Conservation (phyloP, 1,140 invertebrate species). For the Lucilia sericata region DNA sequence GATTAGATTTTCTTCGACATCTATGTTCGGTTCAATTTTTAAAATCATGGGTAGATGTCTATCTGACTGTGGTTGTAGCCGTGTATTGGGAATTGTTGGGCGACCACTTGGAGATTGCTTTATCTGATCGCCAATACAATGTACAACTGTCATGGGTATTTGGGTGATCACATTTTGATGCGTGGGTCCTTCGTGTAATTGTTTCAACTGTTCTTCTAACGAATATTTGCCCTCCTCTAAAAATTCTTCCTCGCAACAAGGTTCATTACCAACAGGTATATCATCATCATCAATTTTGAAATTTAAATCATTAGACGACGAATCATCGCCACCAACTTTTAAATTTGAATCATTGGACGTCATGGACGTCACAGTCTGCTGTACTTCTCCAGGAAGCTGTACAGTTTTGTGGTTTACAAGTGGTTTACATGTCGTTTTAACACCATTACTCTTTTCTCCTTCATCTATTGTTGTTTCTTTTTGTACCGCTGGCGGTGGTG, state of each 20-base stretch:
- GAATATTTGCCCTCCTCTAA: not conserved
- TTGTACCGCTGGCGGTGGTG: not conserved
- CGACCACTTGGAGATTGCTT: not conserved
- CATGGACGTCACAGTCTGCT: too few species aligned
- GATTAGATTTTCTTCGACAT: not conserved
- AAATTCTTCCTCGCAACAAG: not conserved
- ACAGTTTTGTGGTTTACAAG: not conserved
- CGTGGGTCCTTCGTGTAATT: constrained; percentile 7
- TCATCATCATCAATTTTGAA: constrained; percentile 32
- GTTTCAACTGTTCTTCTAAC: not conserved
- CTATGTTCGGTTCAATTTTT: not conserved
- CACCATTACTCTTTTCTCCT: not conserved
- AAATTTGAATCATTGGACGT: not conserved
- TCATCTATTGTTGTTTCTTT: not conserved
- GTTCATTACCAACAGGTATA: constrained; percentile 3
- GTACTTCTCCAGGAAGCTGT: too few species aligned
- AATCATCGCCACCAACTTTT: not conserved
- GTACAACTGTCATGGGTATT: constrained; percentile 19
- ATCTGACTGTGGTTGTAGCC: not conserved
- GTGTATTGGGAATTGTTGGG: not conserved
- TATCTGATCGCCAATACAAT: not conserved
- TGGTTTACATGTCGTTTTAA: too few species aligned
- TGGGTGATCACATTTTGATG: not conserved
- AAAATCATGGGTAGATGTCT: not conserved
- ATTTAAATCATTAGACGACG: not conserved